A percentile compares a stretch with the other conserved stretches of the same genome.
Conservation (phyloP, 2,888 invertebrate species). For the Mimumesa dahlbomi region DNA sequence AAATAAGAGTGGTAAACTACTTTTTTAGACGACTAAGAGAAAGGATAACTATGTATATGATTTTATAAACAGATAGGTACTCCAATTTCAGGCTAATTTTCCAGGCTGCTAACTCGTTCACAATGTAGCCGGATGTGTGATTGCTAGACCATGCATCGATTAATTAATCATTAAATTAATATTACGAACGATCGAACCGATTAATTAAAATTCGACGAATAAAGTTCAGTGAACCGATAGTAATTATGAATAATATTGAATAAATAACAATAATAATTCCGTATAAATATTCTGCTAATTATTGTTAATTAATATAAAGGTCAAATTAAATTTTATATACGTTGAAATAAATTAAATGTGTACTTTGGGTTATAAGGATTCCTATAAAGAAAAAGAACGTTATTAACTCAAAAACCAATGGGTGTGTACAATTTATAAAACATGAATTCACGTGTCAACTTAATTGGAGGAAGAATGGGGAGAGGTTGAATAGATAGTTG, state of each 20-base stretch:
- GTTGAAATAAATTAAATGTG: no score
- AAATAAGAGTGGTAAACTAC: no score
- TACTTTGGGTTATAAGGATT: no score
- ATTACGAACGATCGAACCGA: background rate
- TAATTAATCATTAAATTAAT: slow-evolving; percentile 37
- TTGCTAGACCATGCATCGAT: slow-evolving; percentile 20
- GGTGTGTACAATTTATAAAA: slow-evolving; percentile 22
- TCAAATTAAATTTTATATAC: no score
- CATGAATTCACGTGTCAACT: slow-evolving; percentile 12
- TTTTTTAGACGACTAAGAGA: no score
- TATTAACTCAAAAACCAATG: background rate
- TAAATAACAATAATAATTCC: no score
- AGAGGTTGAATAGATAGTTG: slow-evolving; percentile 33
- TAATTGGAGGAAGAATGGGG: slow-evolving; percentile 26
- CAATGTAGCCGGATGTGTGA: slow-evolving; percentile 19
- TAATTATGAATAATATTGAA: no score
- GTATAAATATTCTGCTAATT: no score
- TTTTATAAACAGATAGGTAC: no score
- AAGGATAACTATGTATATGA: no score
- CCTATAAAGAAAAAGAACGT: background rate
- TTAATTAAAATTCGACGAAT: background rate
- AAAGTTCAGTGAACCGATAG: background rate
- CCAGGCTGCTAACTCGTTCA: slow-evolving; percentile 41
- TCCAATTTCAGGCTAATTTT: slow-evolving; percentile 55
- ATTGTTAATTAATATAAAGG: no score